Conservation (phyloP, 2,888 invertebrate genomes). For the Eurytoma adleriae region DNA sequence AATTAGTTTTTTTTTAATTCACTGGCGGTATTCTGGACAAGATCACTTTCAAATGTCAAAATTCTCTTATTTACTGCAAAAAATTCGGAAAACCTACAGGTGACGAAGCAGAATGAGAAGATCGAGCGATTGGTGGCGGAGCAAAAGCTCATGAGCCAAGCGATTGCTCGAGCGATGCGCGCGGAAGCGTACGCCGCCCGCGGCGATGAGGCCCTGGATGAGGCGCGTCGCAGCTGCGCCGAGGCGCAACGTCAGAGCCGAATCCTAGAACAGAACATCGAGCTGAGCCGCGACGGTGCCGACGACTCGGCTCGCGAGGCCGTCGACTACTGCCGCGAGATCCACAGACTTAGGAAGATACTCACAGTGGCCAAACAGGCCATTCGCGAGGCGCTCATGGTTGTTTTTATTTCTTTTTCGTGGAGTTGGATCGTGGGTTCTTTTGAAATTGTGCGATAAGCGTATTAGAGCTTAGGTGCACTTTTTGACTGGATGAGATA, state of each 20-base stretch:
- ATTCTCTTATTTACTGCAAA: too few relatives aligned
- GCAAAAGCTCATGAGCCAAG: constrained; percentile 78
- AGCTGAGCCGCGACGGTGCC: constrained; percentile 77
- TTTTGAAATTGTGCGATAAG: too few relatives aligned
- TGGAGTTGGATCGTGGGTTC: neutral
- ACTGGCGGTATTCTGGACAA: neutral
- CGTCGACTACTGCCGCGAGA: constrained; percentile 78
- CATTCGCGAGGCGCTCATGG: constrained; percentile 63
- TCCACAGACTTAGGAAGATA: constrained; percentile 78
- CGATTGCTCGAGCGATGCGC: constrained; percentile 66
- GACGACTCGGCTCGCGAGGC: constrained; percentile 76
- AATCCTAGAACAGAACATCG: constrained; percentile 79
- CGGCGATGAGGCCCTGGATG: neutral
- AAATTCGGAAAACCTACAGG: neutral
- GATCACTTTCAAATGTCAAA: too few relatives aligned
- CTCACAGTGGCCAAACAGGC: constrained; percentile 78
- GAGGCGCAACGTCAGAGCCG: constrained; percentile 64
- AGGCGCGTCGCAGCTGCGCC: neutral
- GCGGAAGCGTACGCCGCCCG: constrained; percentile 67
- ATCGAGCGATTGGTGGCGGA: constrained; percentile 81
- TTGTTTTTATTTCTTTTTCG: neutral
- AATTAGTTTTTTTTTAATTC: too few relatives aligned
- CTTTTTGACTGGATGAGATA: too few relatives aligned
- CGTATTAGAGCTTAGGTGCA: too few relatives aligned
- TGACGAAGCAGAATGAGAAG: constrained; percentile 80